A percentile compares a stretch with the other conserved stretches of the same genome.
Conservation (phyloP, 2,888 invertebrate genomes). For the Andrena flavipes region DNA sequence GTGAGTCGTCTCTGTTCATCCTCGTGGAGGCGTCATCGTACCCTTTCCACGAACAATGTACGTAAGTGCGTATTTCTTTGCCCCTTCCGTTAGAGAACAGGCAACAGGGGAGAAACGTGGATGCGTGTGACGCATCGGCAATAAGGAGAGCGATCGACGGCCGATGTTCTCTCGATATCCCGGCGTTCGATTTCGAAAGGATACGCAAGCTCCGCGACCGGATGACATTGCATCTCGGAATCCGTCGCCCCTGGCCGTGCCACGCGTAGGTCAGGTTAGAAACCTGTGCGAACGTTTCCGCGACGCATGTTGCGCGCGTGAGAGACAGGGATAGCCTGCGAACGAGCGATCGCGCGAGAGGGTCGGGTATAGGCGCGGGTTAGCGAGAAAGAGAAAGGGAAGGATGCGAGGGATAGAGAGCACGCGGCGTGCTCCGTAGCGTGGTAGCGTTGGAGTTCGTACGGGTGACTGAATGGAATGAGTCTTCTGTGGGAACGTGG, state of each 20-base stretch:
- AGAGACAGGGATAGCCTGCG: background rate
- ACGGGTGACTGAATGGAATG: slow-evolving; percentile 75
- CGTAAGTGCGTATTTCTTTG: slow-evolving; percentile 23
- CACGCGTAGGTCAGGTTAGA: slow-evolving; percentile 77
- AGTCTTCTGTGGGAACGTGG: slow-evolving; percentile 56
- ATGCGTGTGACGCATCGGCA: too few species aligned
- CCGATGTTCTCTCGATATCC: background rate
- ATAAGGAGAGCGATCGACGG: too few species aligned
- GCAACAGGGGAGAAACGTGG: too few species aligned
- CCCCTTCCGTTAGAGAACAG: too few species aligned
- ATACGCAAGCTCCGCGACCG: slow-evolving; percentile 34
- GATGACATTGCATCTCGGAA: slow-evolving; percentile 66
- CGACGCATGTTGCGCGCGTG: slow-evolving; percentile 52
- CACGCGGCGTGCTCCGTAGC: slow-evolving; percentile 60
- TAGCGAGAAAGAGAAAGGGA: slow-evolving; percentile 33
- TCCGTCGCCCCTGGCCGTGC: slow-evolving; percentile 68
- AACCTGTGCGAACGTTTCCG: slow-evolving; percentile 76
- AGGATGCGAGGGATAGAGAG: slow-evolving; percentile 23
- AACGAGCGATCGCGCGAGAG: slow-evolving; percentile 4
- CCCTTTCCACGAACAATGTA: slow-evolving; percentile 29
- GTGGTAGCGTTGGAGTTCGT: slow-evolving; percentile 64
- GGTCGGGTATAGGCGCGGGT: slow-evolving; percentile 2
- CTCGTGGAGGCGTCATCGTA: background rate
- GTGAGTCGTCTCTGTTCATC: slow-evolving; percentile 17
- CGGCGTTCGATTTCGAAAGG: background rate